Evolutionary conservation across 2,113 vertebrate species (phyloP).

Genomic region (Leptosomus discolor): DNA sequence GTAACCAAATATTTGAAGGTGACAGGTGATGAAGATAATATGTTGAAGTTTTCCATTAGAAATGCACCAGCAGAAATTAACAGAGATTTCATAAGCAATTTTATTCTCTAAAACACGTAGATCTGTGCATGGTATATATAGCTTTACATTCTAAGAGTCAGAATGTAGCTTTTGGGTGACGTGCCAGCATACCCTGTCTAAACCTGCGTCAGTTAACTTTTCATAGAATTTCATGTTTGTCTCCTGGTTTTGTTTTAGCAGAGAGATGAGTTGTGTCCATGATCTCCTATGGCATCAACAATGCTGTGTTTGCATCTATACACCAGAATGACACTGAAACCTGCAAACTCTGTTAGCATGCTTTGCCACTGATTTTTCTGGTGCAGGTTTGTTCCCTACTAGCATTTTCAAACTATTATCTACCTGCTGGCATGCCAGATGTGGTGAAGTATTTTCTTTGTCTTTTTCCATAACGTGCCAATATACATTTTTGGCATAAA

Average conservation of each 20-base stretch:
- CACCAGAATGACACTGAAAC: background rate
- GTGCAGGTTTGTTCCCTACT: background rate
- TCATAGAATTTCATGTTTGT: background rate
- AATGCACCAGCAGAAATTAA: background rate
- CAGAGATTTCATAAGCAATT: background rate
- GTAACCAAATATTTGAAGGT: background rate
- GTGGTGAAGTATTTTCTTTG: background rate
- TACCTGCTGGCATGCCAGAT: slow-evolving; percentile 10
- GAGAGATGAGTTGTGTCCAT: background rate
- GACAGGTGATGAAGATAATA: background rate
- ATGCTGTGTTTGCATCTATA: background rate
- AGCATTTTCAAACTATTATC: background rate
- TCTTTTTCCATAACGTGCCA: background rate
- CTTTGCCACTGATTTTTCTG: background rate
- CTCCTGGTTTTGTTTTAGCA: background rate
- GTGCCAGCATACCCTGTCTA: background rate
- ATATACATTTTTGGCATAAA: background rate
- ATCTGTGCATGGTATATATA: background rate
- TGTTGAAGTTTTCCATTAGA: background rate
- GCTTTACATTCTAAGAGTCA: background rate
- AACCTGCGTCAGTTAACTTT: background rate
- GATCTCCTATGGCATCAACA: background rate
- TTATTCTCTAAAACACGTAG: background rate
- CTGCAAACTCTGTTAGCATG: background rate
- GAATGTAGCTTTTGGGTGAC: background rate